phyloP scores from a whole-genome alignment of 2,797 vertebrate genomes.

The Xiphophorus birchmanni region DNA sequence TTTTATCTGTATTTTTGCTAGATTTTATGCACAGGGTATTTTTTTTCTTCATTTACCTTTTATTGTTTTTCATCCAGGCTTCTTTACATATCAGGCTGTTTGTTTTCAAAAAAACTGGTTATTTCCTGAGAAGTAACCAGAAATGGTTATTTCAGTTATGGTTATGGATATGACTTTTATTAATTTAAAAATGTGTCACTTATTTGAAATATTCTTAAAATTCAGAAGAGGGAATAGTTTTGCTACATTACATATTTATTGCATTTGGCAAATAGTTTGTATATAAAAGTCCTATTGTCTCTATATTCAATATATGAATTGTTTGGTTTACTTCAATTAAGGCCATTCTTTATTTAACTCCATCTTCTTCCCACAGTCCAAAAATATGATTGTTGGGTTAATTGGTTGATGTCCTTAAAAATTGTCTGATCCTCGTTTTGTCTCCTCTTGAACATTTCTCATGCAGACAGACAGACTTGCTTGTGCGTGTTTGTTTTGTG shows the following conservation, averaged over 20 bases:
- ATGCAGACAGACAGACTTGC: conserved; percentile 18
- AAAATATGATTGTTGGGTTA: background rate
- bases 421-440: conserved; percentile 25
- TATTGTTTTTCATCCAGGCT: background rate
- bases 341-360: background rate
- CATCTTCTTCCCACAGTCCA: background rate
- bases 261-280: background rate
- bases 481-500: conserved; percentile 21
- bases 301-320: background rate
- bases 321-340: background rate
- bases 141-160: too few species aligned
- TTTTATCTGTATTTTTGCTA: background rate
- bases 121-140: background rate
- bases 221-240: background rate
- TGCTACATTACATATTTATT: background rate
- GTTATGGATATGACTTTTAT: background rate
- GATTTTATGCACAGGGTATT: background rate
- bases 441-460: conserved; percentile 12
- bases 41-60: background rate
- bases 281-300: background rate
- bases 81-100: background rate
- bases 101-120: background rate
- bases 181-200: background rate
- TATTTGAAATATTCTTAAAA: background rate
- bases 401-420: conserved; percentile 7